Base-by-base conservation (phyloP, 2,888 invertebrate species). In the Phalera bucephala region DNA sequence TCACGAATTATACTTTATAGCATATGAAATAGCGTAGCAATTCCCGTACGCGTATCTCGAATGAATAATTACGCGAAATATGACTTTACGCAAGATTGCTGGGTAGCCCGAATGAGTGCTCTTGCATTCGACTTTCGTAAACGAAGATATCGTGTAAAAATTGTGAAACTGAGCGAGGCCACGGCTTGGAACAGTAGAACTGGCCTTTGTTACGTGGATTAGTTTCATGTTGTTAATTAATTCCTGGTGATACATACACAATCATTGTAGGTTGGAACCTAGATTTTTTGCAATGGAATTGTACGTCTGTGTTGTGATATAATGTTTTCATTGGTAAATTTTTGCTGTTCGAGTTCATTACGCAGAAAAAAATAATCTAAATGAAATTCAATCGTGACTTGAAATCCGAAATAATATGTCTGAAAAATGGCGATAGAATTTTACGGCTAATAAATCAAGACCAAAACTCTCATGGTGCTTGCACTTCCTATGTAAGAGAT, bases 61-160 rank as follows among this genome's bases (percentile, higher is more conserved):
- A 51, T 47, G 49, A 45, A 50, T 64, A 63, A 64, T 67, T 55
- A 59, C 43, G 36, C 40, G 40, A 48, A 63, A 61, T 60, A 61
- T 64, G 46, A 36, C 45, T 63, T 76, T 70, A 45, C 72, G 72
- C 62, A 75, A 77, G 56, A 28, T 23, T 40, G 43, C 42, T 50
- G 36, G 54, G 60, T 62, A 54, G 45, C 51, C 68, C 70, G 60
- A 72, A 72, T 68, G 68, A 75, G 66, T 64, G 68, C 54, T 59
- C 54, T 79, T 77, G 69, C 72, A 63, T 64, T 69, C 54, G 52
- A 49, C 72, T 84, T 84, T 82, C 83, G 81, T 74, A 82, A 83
- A 82, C 72, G 79, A 80, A 80, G 79, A 79, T 75, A 82, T 79
- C 70, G 67, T 72, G 73, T 72, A 69, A 73, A 77, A 75, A 68